These are phyloP conservation scores for Melanotaenia boesemani DNA, from an alignment of 2,797 vertebrate species.

Conservation along the genomic window DNA sequence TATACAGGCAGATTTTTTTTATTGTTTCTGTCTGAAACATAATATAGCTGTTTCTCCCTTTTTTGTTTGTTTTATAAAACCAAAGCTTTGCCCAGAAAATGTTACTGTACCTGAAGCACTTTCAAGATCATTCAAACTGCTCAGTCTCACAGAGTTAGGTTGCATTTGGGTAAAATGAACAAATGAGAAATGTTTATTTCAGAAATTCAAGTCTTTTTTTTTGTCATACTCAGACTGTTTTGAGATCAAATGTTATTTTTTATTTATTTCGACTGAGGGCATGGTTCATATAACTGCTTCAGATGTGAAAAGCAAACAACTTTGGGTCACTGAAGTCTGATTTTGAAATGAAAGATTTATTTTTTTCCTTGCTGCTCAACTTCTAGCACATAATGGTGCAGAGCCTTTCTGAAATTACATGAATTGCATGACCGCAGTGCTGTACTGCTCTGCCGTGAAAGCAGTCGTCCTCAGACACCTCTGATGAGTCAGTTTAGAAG, in stretches of 20 bases:
- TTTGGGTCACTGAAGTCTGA: conserved; percentile 33
- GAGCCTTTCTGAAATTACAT: conserved; percentile 37
- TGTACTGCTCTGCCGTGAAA: conserved; percentile 26
- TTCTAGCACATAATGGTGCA: conserved; percentile 10
- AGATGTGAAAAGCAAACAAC: conserved; percentile 33
- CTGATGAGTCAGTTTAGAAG: conserved; percentile 60
- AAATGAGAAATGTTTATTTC: conserved; percentile 19
- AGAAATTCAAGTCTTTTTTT: conserved; percentile 19
- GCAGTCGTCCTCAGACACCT: conserved; percentile 41
- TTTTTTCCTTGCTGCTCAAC: conserved; percentile 12
- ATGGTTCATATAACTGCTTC: conserved; percentile 31
- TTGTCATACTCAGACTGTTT: conserved; percentile 16
- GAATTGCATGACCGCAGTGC: conserved; percentile 5
- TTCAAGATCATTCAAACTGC: conserved; percentile 36
- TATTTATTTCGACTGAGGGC: conserved; percentile 40
- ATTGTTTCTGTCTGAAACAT: neutral
- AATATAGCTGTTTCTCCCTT: neutral
- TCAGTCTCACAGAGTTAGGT: conserved; percentile 26
- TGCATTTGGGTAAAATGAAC: conserved; percentile 33
- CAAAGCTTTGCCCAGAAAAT: conserved; percentile 29
- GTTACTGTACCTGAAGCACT: conserved; percentile 26
- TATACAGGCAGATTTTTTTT: conserved; percentile 6
- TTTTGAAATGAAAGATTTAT: neutral
- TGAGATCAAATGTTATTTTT: conserved; percentile 37
- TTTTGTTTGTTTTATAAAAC: conserved; percentile 24